These are phyloP conservation scores for Podarcis muralis DNA, from an alignment of 2,113 vertebrate species.

Conservation along the genomic window DNA sequence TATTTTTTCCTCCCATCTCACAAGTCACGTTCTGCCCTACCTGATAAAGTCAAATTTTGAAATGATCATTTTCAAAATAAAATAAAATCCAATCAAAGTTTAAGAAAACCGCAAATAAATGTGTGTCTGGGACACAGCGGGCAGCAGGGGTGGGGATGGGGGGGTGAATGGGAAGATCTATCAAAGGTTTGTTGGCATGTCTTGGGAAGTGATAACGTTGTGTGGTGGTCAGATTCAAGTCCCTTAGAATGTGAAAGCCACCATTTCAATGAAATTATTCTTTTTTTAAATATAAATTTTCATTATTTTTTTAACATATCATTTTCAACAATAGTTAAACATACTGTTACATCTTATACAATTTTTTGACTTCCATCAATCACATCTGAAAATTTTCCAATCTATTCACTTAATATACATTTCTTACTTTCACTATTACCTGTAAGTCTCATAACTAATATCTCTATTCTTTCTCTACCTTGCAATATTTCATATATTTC, in stretches of 20 bases:
- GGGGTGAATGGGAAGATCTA: background rate
- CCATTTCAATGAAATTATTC: constrained; percentile 59
- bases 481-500: too few relatives aligned
- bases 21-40: background rate
- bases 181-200: constrained; percentile 4
- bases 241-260: constrained; percentile 46
- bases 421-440: too few relatives aligned
- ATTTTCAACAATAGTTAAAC: too few relatives aligned
- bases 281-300: background rate
- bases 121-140: background rate
- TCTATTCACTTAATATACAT: too few relatives aligned
- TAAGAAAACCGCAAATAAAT: rapidly evolving
- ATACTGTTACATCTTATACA: too few relatives aligned
- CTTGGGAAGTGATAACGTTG: background rate
- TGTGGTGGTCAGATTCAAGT: constrained; percentile 1
- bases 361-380: too few relatives aligned
- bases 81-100: background rate
- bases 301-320: too few relatives aligned
- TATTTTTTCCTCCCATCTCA: background rate
- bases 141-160: too few relatives aligned
- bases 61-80: background rate
- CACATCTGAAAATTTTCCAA: too few relatives aligned
- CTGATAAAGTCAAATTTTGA: rapidly evolving
- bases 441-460: too few relatives aligned
- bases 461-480: too few relatives aligned